Base-by-base conservation (phyloP, 2,797 vertebrate genomes). In the Danio choprae region DNA sequence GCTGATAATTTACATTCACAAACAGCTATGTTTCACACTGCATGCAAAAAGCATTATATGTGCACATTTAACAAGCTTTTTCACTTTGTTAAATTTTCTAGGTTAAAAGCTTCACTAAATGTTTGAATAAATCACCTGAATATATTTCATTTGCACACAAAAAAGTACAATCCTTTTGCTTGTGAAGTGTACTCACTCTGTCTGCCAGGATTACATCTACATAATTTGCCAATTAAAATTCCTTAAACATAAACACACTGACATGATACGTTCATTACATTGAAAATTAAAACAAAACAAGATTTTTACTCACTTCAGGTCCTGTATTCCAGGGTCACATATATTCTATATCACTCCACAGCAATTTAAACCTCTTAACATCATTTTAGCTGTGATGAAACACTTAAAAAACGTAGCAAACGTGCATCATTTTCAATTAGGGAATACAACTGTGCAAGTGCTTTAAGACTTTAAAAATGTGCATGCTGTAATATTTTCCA, bases 51-150 rank as follows among this genome's bases (percentile, higher is more conserved):
- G 29, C 29, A 29, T 29, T 1, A 29, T 29, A 29, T 29, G 29
- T 29, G 3, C 29, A 29, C 29, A 29, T 29, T 1, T 29, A 29
- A 29, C 29, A 29, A 29, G 29, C 29, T 29, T 29, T 29, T 29
- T 29, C 29, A 29, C 29, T 79, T 16, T 80, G 62, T 84, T 84
- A 83, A 44, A 84, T 80, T 89, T 36, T 60, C 71, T 20, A 70
- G 48, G 40, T 53, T 70, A 29, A 18, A 70, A 70, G 2, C 48
- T 53, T 18, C 11, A 53, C 48, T 38, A 16, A 13, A 36, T 53
- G 50, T 11, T 53, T 50, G 1, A 69, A 40, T 16, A 51, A 29
- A 29, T 29, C 29, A n/a, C 29, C 15, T 18, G 16, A 38, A 38
- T 51, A 51, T 18, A 53, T 16, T 29, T 70, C 9, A 40, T 53